Base-by-base conservation (phyloP, 2,113 vertebrate species). In the Trochalopteron elliotii region DNA sequence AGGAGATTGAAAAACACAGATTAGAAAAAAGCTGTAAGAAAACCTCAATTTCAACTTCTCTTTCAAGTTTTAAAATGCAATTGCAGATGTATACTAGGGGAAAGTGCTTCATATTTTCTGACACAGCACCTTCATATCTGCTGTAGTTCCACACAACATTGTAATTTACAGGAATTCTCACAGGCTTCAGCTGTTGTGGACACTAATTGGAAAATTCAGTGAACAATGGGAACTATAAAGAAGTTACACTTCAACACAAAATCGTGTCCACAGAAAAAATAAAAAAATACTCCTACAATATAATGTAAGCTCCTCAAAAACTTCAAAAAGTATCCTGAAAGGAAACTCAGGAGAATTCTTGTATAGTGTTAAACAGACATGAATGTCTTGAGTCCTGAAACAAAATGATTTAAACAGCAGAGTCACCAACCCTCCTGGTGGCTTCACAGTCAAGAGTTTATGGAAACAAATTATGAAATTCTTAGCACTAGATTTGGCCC, bases 191-290 rank as follows among this genome's bases (percentile, higher is more conserved):
- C 71, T 92, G 92, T 89, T 96, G 71, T 94, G 94, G 91, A 94
- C 93, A 83, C 83, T 97, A 97, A 97, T 96, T 97, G 96, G 95
- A 97, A 97, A 97, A 93, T 92, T 94, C 94, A 94, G 77, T 40
- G 95, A 97, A 97, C 96, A 97, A 96, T 68, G 52, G 89, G 96
- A 92, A 40, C 63, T 71, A 72, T 81, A 94, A 96, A 94, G 78
- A 96, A 96, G 89, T 96, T 85, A 96, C 82, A 89, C 92, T 97
- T 97, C 93, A 96, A 95, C 69, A 92, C 27, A 92, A 60, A 84
- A 83, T 60, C 30, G 25, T 71, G 87, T 94, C 63, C 85, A 89
- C 64, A 88, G 55, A n/a, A 88, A 82, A 91, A 90, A 96, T 17
- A 44, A 4, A 31, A n/a, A n/a, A 82, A 31, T 45, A 63, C 11